Percentiles rank a stretch among this genome's conserved stretches.
Conservation (phyloP, 2,888 invertebrate genomes). For the Volucella inflata region DNA sequence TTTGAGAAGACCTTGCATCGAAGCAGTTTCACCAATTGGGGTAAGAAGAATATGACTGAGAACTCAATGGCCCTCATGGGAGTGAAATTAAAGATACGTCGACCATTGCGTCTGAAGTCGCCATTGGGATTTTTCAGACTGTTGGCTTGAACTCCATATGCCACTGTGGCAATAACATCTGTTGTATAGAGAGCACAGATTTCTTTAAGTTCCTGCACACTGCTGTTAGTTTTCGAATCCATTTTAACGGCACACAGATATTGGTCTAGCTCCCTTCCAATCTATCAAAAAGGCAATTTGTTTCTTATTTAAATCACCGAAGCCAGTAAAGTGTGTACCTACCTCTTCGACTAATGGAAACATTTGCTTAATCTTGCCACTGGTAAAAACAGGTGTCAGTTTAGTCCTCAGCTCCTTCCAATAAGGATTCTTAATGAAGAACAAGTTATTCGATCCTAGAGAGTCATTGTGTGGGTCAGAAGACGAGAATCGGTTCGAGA, state of each 20-base stretch:
- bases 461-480: conserved; percentile 81
- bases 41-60: conserved; percentile 80
- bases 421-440: conserved; percentile 82
- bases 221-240: conserved; percentile 57
- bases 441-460: conserved; percentile 83
- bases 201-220: conserved; percentile 80
- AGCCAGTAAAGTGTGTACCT: conserved; percentile 71
- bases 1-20: conserved; percentile 79
- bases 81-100: conserved; percentile 77
- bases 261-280: conserved; percentile 79
- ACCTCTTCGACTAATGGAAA: conserved; percentile 81
- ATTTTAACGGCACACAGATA: conserved; percentile 66
- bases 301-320: neutral
- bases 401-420: conserved; percentile 84
- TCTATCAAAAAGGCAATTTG: conserved; percentile 70
- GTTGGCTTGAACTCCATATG: conserved; percentile 81
- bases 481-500: conserved; percentile 79
- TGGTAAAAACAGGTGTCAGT: conserved; percentile 84
- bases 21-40: conserved; percentile 79
- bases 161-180: conserved; percentile 81
- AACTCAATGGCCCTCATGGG: conserved; percentile 79
- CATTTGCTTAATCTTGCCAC: conserved; percentile 83
- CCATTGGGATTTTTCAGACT: conserved; percentile 80
- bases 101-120: conserved; percentile 80
- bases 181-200: conserved; percentile 80